Evolutionary conservation across 2,888 invertebrate genomes (phyloP).

Genomic region (Ophion ventricosus): DNA sequence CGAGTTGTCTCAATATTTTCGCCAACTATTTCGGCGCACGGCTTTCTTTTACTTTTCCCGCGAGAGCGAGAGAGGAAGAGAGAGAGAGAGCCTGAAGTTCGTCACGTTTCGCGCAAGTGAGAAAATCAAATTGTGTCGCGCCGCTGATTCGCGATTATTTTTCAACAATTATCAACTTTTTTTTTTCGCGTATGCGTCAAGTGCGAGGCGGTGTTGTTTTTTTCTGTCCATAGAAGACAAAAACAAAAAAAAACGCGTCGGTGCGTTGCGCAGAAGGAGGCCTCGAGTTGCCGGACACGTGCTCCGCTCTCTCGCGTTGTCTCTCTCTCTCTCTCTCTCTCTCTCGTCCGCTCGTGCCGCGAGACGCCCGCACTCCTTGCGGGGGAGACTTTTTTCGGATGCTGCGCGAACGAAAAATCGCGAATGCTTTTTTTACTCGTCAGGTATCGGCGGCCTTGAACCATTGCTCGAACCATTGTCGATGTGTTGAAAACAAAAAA

Average conservation of each 20-base stretch:
- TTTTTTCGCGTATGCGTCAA: neutral
- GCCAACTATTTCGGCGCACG: neutral
- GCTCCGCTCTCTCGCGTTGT: conserved; percentile 28
- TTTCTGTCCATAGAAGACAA: neutral
- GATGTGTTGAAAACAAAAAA: conserved; percentile 15
- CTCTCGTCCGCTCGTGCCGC: conserved; percentile 16
- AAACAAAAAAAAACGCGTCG: neutral
- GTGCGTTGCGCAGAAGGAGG: conserved; percentile 36
- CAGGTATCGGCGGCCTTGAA: neutral
- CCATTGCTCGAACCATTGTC: neutral
- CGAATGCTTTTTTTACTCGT: neutral
- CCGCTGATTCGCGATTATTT: neutral
- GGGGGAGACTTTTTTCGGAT: conserved; percentile 50
- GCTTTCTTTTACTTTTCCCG: neutral
- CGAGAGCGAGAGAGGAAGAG: neutral
- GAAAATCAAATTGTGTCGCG: neutral
- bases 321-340: neutral
- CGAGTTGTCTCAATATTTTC: neutral
- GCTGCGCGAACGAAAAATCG: neutral
- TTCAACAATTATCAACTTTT: neutral
- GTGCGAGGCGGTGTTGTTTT: conserved; percentile 21
- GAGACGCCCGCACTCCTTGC: conserved; percentile 52
- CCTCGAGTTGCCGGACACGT: conserved; percentile 54
- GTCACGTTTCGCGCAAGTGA: neutral
- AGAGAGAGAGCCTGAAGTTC: neutral